These are phyloP conservation scores for Caenorhabditis latens DNA, from an alignment of 1,140 invertebrate species.

Conservation along the genomic window DNA sequence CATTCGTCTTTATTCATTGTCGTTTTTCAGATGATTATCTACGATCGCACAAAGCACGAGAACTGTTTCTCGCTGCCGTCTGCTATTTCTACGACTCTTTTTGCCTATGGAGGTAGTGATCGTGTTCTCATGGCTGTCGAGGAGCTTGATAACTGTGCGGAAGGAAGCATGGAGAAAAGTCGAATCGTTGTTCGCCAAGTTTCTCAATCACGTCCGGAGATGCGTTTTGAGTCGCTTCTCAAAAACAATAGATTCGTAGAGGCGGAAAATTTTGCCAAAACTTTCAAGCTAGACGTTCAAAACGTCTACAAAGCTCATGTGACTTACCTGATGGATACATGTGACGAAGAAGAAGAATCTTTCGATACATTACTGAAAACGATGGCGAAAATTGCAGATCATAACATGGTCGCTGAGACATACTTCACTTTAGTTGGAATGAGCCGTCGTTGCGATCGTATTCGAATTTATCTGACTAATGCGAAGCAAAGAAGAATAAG, in stretches of 20 bases:
- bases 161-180: not conserved
- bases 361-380: not conserved
- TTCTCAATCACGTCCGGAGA: constrained; percentile 21
- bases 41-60: constrained; percentile 8
- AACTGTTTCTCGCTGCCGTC: constrained; percentile 1
- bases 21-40: constrained; percentile 17
- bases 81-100: not conserved
- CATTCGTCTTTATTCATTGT: not conserved
- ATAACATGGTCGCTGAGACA: constrained; percentile 35
- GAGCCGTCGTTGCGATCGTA: constrained; percentile 38
- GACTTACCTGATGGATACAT: constrained; percentile 32
- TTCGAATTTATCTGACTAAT: constrained; percentile 21
- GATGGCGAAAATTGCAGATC: constrained; percentile 5
- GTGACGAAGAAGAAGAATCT: constrained; percentile 10
- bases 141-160: not conserved
- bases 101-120: constrained; percentile 40
- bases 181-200: constrained; percentile 1
- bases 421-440: constrained; percentile 28
- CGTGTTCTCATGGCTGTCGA: constrained; percentile 22
- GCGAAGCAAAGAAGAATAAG: not conserved
- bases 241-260: constrained; percentile 42
- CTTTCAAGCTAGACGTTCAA: constrained; percentile 26
- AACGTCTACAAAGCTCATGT: constrained; percentile 42
- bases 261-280: constrained; percentile 27
- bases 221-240: constrained; percentile 33